A percentile compares a stretch with the other conserved stretches of the same genome.
Conservation (phyloP, 2,797 vertebrate genomes). For the Crypturellus tataupa region DNA sequence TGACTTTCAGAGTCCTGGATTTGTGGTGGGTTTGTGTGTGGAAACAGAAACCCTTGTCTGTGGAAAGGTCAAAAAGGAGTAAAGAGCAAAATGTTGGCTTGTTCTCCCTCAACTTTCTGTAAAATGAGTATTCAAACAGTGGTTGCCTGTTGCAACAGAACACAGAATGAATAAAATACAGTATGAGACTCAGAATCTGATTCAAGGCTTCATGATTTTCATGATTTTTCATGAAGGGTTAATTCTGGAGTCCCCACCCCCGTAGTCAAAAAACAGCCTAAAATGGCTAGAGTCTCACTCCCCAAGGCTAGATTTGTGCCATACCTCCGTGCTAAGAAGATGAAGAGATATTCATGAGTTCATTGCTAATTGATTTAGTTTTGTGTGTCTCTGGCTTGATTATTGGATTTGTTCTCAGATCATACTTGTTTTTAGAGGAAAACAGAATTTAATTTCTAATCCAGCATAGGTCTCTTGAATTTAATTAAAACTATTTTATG, state of each 20-base stretch:
- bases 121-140: neutral
- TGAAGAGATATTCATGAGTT: conserved; percentile 7
- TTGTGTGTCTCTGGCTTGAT: neutral
- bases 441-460: neutral
- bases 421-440: neutral
- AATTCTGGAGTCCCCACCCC: neutral
- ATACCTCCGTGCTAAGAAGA: neutral
- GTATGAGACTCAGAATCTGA: neutral
- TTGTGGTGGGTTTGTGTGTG: neutral
- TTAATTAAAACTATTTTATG: neutral
- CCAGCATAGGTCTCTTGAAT: neutral
- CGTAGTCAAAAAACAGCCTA: neutral
- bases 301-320: neutral
- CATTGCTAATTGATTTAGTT: neutral
- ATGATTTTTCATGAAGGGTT: neutral
- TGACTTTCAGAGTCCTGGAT: neutral
- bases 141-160: neutral
- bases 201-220: neutral
- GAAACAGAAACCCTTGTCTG: neutral
- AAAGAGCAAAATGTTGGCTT: neutral
- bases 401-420: neutral
- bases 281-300: neutral
- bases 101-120: neutral
- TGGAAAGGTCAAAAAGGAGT: neutral
- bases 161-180: neutral